Percentiles rank a stretch among this genome's conserved stretches.
Conservation (phyloP, 2,888 invertebrate species). For the Pomacea canaliculata region DNA sequence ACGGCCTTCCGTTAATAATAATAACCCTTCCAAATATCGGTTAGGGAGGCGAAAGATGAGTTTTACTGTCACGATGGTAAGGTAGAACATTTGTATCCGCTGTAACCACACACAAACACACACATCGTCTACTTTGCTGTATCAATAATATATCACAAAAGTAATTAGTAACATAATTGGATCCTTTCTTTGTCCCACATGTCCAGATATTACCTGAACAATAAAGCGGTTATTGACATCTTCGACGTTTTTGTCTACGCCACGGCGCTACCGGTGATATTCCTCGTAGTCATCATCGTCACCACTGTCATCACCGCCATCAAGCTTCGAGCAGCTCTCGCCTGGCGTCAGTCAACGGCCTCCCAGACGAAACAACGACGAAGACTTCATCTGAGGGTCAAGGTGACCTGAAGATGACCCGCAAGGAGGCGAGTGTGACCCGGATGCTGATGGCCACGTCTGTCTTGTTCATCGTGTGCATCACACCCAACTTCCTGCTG, state of each 20-base stretch:
- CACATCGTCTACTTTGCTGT: too few relatives aligned
- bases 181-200: background rate
- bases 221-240: slow-evolving; percentile 12
- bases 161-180: too few relatives aligned
- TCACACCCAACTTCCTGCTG: too few relatives aligned
- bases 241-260: slow-evolving; percentile 17
- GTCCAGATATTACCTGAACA: slow-evolving; percentile 11
- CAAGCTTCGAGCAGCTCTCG: slow-evolving; percentile 1
- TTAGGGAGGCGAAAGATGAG: too few relatives aligned
- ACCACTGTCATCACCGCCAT: slow-evolving; percentile 13
- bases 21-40: too few relatives aligned
- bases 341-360: slow-evolving; percentile 9
- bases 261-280: slow-evolving; percentile 9
- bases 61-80: too few relatives aligned
- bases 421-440: too few relatives aligned
- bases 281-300: slow-evolving; percentile 1
- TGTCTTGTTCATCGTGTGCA: background rate
- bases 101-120: too few relatives aligned
- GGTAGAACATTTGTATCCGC: too few relatives aligned
- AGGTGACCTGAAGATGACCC: too few relatives aligned
- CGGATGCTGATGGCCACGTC: background rate
- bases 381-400: background rate
- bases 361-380: background rate
- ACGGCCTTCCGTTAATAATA: too few relatives aligned
- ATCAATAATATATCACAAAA: too few relatives aligned